These are phyloP conservation scores for Hemiprocne comata DNA, from an alignment of 2,113 vertebrate genomes.

Conservation along the genomic window DNA sequence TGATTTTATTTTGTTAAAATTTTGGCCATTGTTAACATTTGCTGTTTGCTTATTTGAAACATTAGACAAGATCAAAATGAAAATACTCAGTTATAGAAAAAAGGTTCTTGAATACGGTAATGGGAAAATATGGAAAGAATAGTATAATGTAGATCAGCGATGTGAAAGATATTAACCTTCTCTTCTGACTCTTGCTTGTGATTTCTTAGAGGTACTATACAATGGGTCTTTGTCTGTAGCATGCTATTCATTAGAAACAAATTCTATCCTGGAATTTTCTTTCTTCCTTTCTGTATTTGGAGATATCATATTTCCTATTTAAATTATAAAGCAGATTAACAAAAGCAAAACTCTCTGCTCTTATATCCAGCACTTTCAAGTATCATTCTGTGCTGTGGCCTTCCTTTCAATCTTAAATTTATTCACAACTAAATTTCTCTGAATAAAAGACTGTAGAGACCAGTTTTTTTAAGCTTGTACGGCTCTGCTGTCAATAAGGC, in stretches of 20 bases:
- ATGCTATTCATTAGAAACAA: neutral
- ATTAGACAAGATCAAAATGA: neutral
- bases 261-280: neutral
- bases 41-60: neutral
- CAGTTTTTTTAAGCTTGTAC: neutral
- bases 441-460: neutral
- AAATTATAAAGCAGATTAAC: neutral
- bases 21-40: neutral
- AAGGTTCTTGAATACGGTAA: neutral
- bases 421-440: neutral
- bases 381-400: neutral
- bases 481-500: neutral
- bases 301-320: neutral
- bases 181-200: neutral
- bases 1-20: neutral
- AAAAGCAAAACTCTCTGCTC: neutral
- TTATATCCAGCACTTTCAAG: neutral
- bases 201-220: neutral
- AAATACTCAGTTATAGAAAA: neutral
- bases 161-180: neutral
- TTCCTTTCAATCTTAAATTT: neutral
- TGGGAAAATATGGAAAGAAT: neutral
- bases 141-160: neutral
- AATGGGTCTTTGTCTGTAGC: neutral
- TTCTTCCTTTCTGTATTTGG: neutral